Conservation (phyloP, 1,140 invertebrate genomes). For the Drosophila aff. region DNA sequence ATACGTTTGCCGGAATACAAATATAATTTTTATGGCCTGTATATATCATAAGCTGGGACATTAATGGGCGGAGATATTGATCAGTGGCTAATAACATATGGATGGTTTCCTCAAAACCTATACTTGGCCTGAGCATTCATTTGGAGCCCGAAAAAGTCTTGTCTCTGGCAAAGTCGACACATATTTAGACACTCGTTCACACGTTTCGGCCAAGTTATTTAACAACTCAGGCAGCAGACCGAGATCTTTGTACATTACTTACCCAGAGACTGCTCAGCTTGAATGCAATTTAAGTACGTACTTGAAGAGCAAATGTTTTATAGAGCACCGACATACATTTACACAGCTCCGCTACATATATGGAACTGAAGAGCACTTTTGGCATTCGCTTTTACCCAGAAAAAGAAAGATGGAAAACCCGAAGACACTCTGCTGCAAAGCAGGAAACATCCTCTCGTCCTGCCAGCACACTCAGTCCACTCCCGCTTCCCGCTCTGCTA, state of each 20-base stretch:
- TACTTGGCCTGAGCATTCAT: not conserved
- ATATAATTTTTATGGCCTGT: constrained; percentile 56
- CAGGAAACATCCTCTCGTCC: constrained; percentile 43
- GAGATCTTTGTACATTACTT: constrained; percentile 72
- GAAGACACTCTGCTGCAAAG: constrained; percentile 66
- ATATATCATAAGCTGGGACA: constrained; percentile 52
- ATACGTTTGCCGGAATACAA: constrained; percentile 44
- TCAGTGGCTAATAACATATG: constrained; percentile 11
- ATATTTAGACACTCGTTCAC: constrained; percentile 78
- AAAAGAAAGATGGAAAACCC: constrained; percentile 31
- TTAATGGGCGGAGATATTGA: constrained; percentile 57
- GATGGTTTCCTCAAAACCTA: not conserved
- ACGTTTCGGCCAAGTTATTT: constrained; percentile 78
- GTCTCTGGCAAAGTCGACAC: constrained; percentile 58
- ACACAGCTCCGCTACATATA: constrained; percentile 28
- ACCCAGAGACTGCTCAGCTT: constrained; percentile 61
- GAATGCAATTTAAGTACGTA: constrained; percentile 82
- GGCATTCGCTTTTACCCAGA: constrained; percentile 26
- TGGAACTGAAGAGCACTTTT: constrained; percentile 45
- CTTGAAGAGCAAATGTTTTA: constrained; percentile 79
- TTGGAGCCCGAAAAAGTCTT: constrained; percentile 3
- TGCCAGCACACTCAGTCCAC: constrained; percentile 30
- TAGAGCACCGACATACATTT: constrained; percentile 69
- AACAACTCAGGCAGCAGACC: constrained; percentile 65
- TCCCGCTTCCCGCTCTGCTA: constrained; percentile 20